phyloP scores from a whole-genome alignment of 2,888 invertebrate species.

The Antitype chi region DNA sequence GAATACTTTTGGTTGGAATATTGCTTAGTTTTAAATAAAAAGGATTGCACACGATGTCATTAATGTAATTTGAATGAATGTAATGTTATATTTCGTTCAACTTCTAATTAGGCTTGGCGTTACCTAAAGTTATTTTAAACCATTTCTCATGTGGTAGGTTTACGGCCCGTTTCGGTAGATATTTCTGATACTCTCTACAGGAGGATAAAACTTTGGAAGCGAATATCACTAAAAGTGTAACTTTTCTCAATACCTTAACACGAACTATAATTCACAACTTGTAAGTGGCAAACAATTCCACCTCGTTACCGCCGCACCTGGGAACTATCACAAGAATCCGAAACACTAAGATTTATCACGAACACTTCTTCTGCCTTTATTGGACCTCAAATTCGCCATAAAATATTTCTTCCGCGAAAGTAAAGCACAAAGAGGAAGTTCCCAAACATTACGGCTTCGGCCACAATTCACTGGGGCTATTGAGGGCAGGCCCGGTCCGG shows the following conservation, averaged over 20 bases:
- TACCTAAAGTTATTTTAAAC: background rate
- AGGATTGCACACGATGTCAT: background rate
- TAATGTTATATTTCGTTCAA: background rate
- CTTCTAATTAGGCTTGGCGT: background rate
- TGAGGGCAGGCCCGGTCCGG: constrained; percentile 62
- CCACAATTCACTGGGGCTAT: constrained; percentile 65
- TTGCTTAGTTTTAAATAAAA: constrained; percentile 1
- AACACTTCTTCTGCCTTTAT: constrained; percentile 59
- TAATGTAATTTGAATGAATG: background rate
- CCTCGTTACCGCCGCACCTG: constrained; percentile 57
- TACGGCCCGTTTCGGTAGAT: background rate
- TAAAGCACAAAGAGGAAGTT: constrained; percentile 58
- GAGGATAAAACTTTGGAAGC: background rate
- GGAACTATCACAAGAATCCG: constrained; percentile 57
- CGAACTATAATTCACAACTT: constrained; percentile 50
- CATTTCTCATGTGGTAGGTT: background rate
- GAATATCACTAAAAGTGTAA: constrained; percentile 17
- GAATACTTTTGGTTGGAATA: background rate
- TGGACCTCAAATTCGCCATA: constrained; percentile 56
- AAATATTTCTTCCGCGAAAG: constrained; percentile 58
- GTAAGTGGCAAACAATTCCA: constrained; percentile 52
- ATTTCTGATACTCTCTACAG: background rate
- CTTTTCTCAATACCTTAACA: constrained; percentile 32
- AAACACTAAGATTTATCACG: constrained; percentile 58
- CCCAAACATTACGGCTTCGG: constrained; percentile 58